Conservation (phyloP, 2,113 vertebrate genomes). For the Ceyx margarethae region DNA sequence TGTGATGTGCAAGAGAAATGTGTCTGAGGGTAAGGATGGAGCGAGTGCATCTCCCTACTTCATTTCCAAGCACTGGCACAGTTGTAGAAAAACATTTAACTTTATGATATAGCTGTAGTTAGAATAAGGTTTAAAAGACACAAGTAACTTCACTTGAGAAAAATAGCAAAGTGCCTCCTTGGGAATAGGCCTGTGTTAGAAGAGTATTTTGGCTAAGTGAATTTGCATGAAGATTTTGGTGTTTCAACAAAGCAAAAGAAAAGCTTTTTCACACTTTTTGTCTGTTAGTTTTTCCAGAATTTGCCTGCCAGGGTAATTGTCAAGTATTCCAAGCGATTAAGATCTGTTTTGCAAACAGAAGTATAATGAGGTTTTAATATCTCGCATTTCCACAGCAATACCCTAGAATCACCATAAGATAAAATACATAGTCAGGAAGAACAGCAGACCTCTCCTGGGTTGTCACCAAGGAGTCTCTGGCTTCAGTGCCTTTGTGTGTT, state of each 20-base stretch:
- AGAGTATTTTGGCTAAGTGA: neutral
- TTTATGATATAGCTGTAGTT: neutral
- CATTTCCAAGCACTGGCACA: neutral
- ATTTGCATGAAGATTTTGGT: slow-evolving; percentile 18
- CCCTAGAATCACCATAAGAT: slow-evolving; percentile 21
- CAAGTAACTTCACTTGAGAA: neutral
- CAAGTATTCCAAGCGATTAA: neutral
- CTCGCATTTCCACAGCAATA: slow-evolving; percentile 50
- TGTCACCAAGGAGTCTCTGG: slow-evolving; percentile 39
- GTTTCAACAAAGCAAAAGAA: slow-evolving; percentile 17
- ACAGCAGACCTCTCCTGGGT: slow-evolving; percentile 1
- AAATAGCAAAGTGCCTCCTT: neutral
- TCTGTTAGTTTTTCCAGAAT: slow-evolving; percentile 27
- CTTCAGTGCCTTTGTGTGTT: neutral
- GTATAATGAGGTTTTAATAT: slow-evolving; percentile 46
- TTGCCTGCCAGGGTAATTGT: slow-evolving; percentile 41
- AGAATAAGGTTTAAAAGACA: slow-evolving; percentile 1
- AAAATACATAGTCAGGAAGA: slow-evolving; percentile 12
- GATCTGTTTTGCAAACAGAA: slow-evolving; percentile 54
- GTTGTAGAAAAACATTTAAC: neutral
- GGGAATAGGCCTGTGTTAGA: neutral
- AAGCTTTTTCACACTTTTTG: slow-evolving; percentile 17
- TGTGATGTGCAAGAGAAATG: neutral
- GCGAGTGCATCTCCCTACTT: neutral
- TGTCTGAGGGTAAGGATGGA: accelerated